Conservation (phyloP, 2,888 invertebrate species). For the Tenthredo distinguenda region DNA sequence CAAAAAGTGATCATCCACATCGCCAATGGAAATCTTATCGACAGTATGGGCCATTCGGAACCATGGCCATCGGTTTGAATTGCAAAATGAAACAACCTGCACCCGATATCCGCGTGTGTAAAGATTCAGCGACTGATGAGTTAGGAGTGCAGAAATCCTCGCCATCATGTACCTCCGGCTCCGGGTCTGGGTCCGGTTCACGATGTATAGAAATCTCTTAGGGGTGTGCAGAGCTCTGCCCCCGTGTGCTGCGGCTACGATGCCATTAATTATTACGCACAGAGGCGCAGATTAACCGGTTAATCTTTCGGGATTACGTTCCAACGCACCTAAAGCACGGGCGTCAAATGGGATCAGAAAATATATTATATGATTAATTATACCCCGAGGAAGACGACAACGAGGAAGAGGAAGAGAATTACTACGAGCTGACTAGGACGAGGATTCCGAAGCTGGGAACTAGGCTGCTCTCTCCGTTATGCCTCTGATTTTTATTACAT, state of each 20-base stretch:
- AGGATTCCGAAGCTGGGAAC: neutral
- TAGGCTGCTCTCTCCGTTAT: neutral
- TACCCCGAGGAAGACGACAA: neutral
- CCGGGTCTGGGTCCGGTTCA: neutral
- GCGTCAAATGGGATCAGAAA: constrained; percentile 57
- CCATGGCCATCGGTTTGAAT: neutral
- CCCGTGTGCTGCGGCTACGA: neutral
- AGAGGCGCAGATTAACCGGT: constrained; percentile 57
- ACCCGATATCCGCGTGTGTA: neutral
- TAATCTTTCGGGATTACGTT: constrained; percentile 58
- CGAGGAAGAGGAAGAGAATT: constrained; percentile 9
- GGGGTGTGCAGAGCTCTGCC: neutral
- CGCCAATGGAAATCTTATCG: constrained; percentile 32
- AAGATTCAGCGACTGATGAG: neutral
- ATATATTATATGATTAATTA: constrained; percentile 49
- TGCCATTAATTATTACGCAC: constrained; percentile 60
- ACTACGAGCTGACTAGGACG: neutral
- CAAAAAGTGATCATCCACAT: constrained; percentile 14
- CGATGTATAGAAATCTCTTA: constrained; percentile 30
- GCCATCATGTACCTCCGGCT: neutral
- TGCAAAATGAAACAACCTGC: neutral
- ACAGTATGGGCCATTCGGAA: neutral
- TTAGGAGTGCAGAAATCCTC: neutral
- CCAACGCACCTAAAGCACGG: constrained; percentile 22
- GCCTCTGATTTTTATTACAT: neutral